These are phyloP conservation scores for Endomychus coccineus DNA, from an alignment of 2,888 invertebrate genomes.

Conservation along the genomic window DNA sequence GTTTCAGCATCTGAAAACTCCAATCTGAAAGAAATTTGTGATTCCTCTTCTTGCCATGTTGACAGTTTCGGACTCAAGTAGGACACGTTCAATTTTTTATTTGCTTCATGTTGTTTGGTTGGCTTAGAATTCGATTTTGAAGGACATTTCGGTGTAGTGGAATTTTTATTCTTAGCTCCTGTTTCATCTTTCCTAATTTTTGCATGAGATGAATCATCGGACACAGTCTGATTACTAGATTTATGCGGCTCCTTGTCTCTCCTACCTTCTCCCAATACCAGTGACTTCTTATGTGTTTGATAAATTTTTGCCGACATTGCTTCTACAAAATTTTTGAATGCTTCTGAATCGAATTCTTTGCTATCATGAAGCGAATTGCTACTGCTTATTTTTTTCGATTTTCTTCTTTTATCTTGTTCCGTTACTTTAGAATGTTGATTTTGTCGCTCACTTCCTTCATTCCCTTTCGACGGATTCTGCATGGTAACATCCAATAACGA, in stretches of 20 bases:
- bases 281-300: conserved; percentile 14
- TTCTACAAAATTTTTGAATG: conserved; percentile 20
- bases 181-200: conserved; percentile 3
- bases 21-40: conserved; percentile 14
- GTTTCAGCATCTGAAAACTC: conserved; percentile 14
- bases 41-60: conserved; percentile 30
- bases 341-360: conserved; percentile 13
- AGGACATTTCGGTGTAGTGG: conserved; percentile 10
- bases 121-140: conserved; percentile 5
- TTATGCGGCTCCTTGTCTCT: conserved; percentile 4
- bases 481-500: conserved; percentile 31
- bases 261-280: conserved; percentile 7
- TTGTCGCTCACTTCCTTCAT: not conserved
- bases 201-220: conserved; percentile 6
- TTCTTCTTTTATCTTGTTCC: conserved; percentile 6
- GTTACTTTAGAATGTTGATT: conserved; percentile 1
- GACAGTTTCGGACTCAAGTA: conserved; percentile 33
- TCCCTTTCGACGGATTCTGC: not conserved
- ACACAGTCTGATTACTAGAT: conserved; percentile 7
- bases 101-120: conserved; percentile 5
- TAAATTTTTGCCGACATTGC: conserved; percentile 22
- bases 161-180: conserved; percentile 16
- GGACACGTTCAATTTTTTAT: conserved; percentile 22
- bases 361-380: conserved; percentile 6
- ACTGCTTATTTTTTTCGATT: conserved; percentile 5